Evolutionary conservation across 1,140 invertebrate genomes (phyloP).

Genomic region (Andrena cerasifolii): DNA sequence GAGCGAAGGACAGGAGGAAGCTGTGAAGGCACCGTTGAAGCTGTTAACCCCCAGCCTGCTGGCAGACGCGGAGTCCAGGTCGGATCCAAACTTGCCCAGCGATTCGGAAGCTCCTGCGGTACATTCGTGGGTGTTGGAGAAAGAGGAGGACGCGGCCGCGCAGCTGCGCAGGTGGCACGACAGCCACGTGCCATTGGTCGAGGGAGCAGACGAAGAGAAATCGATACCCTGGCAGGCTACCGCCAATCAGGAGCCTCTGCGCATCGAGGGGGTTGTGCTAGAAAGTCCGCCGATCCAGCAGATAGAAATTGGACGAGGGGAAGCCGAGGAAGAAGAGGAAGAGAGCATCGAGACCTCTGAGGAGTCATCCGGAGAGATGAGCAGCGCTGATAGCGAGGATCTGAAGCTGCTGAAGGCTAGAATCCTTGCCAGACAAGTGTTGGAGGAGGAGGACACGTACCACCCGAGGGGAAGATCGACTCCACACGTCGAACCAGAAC

Average conservation of each 20-base stretch:
- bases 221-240: slow-evolving; percentile 31
- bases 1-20: slow-evolving; percentile 73
- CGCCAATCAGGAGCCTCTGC: not conserved
- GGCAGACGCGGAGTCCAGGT: slow-evolving; percentile 60
- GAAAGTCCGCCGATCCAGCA: not conserved
- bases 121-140: slow-evolving; percentile 34
- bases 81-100: slow-evolving; percentile 75
- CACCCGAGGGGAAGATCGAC: slow-evolving; percentile 83
- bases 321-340: slow-evolving; percentile 70
- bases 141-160: slow-evolving; percentile 31
- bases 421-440: slow-evolving; percentile 78
- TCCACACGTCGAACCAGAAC: slow-evolving; percentile 56
- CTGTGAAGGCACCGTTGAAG: slow-evolving; percentile 31
- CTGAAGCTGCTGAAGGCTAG: slow-evolving; percentile 83
- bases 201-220: slow-evolving; percentile 16
- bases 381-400: slow-evolving; percentile 77
- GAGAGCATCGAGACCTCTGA: slow-evolving; percentile 72
- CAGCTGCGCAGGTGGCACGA: slow-evolving; percentile 75
- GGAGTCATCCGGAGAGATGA: slow-evolving; percentile 81
- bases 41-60: slow-evolving; percentile 45
- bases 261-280: not conserved
- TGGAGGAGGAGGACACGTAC: slow-evolving; percentile 87
- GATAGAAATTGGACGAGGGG: not conserved
- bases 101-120: slow-evolving; percentile 34
- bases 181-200: slow-evolving; percentile 38